phyloP scores from a whole-genome alignment of 2,113 vertebrate genomes.

The Ginglymostoma cirratum region DNA sequence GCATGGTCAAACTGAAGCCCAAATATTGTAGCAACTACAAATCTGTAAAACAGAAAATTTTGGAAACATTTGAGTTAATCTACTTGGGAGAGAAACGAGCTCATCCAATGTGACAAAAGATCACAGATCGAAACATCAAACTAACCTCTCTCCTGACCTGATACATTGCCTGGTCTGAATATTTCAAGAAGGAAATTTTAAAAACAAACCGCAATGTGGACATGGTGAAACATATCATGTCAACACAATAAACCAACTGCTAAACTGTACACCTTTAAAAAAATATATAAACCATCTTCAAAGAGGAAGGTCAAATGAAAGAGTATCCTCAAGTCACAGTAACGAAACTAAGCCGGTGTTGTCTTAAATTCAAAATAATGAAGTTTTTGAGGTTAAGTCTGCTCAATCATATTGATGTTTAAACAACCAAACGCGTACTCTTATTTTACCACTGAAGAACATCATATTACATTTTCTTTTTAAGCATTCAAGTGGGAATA shows the following conservation, averaged over 20 bases:
- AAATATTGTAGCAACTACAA: neutral
- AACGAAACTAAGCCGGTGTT: neutral
- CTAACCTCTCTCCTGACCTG: neutral
- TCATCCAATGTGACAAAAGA: neutral
- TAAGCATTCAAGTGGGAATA: neutral
- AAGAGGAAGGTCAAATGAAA: neutral
- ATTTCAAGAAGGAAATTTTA: neutral
- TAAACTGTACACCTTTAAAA: neutral
- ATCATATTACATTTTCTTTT: neutral
- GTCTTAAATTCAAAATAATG: neutral
- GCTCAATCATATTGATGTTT: neutral
- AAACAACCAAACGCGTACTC: too few species aligned
- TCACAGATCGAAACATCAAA: neutral
- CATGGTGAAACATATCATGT: neutral
- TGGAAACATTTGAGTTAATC: neutral
- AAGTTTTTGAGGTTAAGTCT: neutral
- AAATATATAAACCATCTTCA: neutral
- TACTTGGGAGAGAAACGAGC: neutral
- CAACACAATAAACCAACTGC: neutral
- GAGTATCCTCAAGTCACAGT: neutral
- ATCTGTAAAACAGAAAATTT: neutral
- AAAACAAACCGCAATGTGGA: neutral
- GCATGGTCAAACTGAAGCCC: neutral
- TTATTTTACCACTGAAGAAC: neutral
- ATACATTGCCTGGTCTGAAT: neutral